These are phyloP conservation scores for Lipophrys pholis DNA, from an alignment of 2,113 vertebrate species.

Conservation along the genomic window DNA sequence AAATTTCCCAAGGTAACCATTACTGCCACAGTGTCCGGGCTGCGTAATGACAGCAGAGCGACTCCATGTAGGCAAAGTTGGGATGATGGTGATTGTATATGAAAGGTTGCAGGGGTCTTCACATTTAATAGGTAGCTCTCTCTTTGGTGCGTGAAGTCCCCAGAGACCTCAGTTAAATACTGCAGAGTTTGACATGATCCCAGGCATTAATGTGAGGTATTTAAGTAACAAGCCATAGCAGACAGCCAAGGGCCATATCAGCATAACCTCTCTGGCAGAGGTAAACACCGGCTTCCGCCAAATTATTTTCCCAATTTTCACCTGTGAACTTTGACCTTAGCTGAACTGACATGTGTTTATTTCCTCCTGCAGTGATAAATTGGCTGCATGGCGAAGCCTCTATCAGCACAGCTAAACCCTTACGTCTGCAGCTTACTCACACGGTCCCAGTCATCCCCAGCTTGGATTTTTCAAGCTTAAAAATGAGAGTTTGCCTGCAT, in stretches of 20 bases:
- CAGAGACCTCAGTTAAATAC: slow-evolving; percentile 25
- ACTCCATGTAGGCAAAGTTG: slow-evolving; percentile 12
- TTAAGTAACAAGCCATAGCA: slow-evolving; percentile 28
- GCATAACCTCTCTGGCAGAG: slow-evolving; percentile 40
- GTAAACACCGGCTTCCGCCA: slow-evolving; percentile 43
- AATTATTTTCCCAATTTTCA: slow-evolving; percentile 46
- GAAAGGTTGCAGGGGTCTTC: slow-evolving; percentile 28
- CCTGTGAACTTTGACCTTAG: slow-evolving; percentile 53
- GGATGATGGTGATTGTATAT: slow-evolving; percentile 21
- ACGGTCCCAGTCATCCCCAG: slow-evolving; percentile 32
- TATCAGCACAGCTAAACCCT: slow-evolving; percentile 26
- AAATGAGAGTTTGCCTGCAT: slow-evolving; percentile 28
- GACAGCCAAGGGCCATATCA: slow-evolving; percentile 37
- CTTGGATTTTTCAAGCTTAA: slow-evolving; percentile 43
- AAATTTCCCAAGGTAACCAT: slow-evolving; percentile 8
- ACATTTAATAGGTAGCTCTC: slow-evolving; percentile 53
- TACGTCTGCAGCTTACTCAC: slow-evolving; percentile 48
- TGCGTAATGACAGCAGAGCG: slow-evolving; percentile 10
- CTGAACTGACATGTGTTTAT: slow-evolving; percentile 54
- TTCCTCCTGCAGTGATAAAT: slow-evolving; percentile 49
- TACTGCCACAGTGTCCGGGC: background rate
- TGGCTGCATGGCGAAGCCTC: slow-evolving; percentile 31
- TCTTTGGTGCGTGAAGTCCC: slow-evolving; percentile 44
- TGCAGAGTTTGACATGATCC: slow-evolving; percentile 15
- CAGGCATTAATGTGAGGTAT: slow-evolving; percentile 45